Evolutionary conservation across 2,113 vertebrate genomes (phyloP).

Genomic region (Catharus fuscescens): DNA sequence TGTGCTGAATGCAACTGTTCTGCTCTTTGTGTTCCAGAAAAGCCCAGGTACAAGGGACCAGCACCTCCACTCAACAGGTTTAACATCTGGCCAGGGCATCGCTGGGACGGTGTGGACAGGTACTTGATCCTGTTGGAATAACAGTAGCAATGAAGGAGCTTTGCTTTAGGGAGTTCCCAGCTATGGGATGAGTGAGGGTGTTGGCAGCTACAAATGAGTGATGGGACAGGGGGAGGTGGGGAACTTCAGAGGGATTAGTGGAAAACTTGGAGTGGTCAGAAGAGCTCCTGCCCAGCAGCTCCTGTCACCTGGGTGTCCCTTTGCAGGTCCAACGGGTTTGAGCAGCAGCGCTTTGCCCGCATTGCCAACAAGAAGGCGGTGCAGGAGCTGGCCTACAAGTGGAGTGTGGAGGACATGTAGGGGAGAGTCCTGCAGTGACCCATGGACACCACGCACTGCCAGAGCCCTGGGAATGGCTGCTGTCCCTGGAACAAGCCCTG

Average conservation of each 20-base stretch:
- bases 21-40: slow-evolving; percentile 71
- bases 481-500: not conserved
- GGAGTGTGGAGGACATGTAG: slow-evolving; percentile 98
- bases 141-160: accelerated
- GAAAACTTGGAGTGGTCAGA: accelerated
- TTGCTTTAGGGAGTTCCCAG: not conserved
- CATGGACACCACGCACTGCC: not conserved
- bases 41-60: slow-evolving; percentile 88
- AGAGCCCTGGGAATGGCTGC: not conserved
- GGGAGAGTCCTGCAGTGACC: not conserved
- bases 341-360: slow-evolving; percentile 88
- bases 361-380: slow-evolving; percentile 88
- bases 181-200: accelerated
- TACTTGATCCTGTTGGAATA: not conserved
- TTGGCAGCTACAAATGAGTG: accelerated
- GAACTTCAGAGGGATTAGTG: accelerated
- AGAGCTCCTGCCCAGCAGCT: too few relatives aligned
- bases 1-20: accelerated
- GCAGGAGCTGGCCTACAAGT: slow-evolving; percentile 93
- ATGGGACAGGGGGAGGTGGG: accelerated
- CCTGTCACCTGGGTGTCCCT: not conserved
- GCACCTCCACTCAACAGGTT: slow-evolving; percentile 92
- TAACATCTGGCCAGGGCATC: slow-evolving; percentile 90
- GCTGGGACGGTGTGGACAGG: slow-evolving; percentile 98
- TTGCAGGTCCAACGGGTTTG: slow-evolving; percentile 93